These are phyloP conservation scores for Zhengitettix transpicula DNA, from an alignment of 2,888 invertebrate species.

Conservation along the genomic window DNA sequence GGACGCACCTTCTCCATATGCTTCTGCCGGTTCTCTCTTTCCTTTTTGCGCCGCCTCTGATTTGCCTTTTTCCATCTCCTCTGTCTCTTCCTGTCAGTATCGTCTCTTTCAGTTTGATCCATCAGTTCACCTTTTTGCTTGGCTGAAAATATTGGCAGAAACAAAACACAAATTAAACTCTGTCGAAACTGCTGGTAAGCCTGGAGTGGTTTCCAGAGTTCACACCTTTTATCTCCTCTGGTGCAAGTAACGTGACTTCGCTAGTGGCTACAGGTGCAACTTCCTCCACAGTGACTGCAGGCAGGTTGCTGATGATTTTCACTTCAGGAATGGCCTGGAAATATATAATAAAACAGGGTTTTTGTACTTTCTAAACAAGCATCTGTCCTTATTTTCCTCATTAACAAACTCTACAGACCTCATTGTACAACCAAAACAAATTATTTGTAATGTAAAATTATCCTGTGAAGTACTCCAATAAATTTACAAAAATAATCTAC, in stretches of 20 bases:
- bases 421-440: too few species aligned
- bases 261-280: slow-evolving; percentile 81
- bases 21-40: slow-evolving; percentile 30
- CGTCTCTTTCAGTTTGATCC: slow-evolving; percentile 63
- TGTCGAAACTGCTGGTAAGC: too few species aligned
- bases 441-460: too few species aligned
- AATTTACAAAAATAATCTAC: too few species aligned
- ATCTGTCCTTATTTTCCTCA: too few species aligned
- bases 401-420: too few species aligned
- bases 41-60: slow-evolving; percentile 39
- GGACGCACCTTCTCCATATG: slow-evolving; percentile 29
- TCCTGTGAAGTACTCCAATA: too few species aligned
- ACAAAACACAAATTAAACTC: slow-evolving; percentile 2
- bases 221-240: slow-evolving; percentile 71
- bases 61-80: slow-evolving; percentile 71
- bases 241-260: slow-evolving; percentile 72
- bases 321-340: slow-evolving; percentile 62
- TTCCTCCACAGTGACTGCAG: slow-evolving; percentile 87
- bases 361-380: too few species aligned
- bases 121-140: slow-evolving; percentile 34
- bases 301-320: slow-evolving; percentile 77
- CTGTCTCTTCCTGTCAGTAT: slow-evolving; percentile 78
- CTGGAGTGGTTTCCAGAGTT: background rate
- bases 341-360: too few species aligned
- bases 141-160: slow-evolving; percentile 17